Base-by-base conservation (phyloP, 2,113 vertebrate genomes). In the Geococcyx californianus region DNA sequence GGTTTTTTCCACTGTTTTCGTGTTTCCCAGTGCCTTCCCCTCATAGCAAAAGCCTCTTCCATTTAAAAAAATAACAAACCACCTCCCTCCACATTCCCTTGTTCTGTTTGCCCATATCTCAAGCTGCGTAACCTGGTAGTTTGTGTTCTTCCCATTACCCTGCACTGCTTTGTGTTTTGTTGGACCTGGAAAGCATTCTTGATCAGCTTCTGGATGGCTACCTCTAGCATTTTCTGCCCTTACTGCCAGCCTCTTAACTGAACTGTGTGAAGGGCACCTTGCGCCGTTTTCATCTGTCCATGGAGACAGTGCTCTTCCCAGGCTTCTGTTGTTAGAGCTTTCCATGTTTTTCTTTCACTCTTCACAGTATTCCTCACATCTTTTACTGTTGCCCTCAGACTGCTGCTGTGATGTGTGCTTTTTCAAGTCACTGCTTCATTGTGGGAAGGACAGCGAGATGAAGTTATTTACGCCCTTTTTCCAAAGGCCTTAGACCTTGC, bases 141-240 rank as follows among this genome's bases (percentile, higher is more conserved):
- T 17, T 1, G 0, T 24, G 21, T 15, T 42, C 18, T 54, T 31
- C 47, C 42, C 2, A 11, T 3, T 24, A 3, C 28, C 29, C 28
- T 26, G 31, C 28, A 10, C 23, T 2, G 42, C 24, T 59, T 55
- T n/a, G 16, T 11, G 38, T 28, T 54, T 18, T 42, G 62, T 20
- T 67, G 52, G 56, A 10, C 54, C 20, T 8, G 38, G 18, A 3
- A 5, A 45, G 44, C 16, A 14, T 23, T 55, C 25, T 12, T 13
- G 28, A 33, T 19, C 45, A 23, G 42, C 33, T 42, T 23, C 77
- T 69, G 69, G 13, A 17, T 3, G 6, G 10, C 54, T 47, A 6
- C n/a, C 15, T 82, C 9, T 7, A 5, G 3, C 6, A 4, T 12
- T 7, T 7, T 26, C 21, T 52, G 23, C 45, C 72, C 34, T 36